A percentile compares a stretch with the other conserved stretches of the same genome.
Conservation (phyloP, 2,113 vertebrate species). For the Gadus chalcogrammus region DNA sequence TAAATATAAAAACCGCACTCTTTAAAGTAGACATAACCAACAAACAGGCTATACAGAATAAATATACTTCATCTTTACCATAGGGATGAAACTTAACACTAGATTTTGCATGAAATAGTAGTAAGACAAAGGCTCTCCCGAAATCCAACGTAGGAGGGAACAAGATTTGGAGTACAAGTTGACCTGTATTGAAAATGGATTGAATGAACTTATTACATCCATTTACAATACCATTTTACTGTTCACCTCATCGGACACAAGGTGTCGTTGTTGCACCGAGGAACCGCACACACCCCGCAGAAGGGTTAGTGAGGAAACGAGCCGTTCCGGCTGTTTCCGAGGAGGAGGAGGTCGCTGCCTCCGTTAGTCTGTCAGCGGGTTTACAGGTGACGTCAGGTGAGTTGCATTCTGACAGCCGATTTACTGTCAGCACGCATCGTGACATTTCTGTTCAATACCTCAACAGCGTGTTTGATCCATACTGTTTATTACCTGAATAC, state of each 20-base stretch:
- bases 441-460: neutral
- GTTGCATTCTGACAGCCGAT: neutral
- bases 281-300: neutral
- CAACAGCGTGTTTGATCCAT: neutral
- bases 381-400: slow-evolving; percentile 31
- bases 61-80: too few species aligned
- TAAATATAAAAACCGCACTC: too few species aligned
- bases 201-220: too few species aligned
- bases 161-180: too few species aligned
- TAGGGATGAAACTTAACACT: too few species aligned
- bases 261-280: neutral
- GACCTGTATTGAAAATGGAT: too few species aligned
- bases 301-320: neutral
- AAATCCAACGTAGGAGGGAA: too few species aligned
- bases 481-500: neutral
- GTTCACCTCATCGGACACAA: neutral
- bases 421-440: neutral
- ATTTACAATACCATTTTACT: too few species aligned
- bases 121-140: too few species aligned
- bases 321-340: slow-evolving; percentile 49
- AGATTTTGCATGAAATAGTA: too few species aligned
- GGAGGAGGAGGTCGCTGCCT: slow-evolving; percentile 41
- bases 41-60: too few species aligned
- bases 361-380: slow-evolving; percentile 7
- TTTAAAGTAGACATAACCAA: too few species aligned